Percentiles rank a stretch among this genome's conserved stretches.
phyloP scores from a whole-genome alignment of 2,113 vertebrate genomes.

The Melospiza melodia region DNA sequence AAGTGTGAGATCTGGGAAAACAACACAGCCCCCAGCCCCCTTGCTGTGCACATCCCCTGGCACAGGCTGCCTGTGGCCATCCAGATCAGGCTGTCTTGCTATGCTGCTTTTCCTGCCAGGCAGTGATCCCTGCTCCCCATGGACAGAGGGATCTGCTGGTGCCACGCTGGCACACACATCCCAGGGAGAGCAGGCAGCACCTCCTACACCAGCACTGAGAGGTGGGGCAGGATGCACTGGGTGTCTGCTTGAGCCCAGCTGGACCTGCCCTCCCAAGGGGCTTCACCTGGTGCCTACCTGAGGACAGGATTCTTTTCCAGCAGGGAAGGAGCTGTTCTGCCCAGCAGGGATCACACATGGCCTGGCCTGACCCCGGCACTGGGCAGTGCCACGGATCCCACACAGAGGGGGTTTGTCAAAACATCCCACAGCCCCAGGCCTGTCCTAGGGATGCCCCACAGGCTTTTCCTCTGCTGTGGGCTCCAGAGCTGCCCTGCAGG shows the following conservation, averaged over 20 bases:
- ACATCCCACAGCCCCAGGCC: not conserved
- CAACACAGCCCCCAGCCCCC: too few species aligned
- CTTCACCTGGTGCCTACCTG: not conserved
- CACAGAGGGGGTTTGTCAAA: accelerated
- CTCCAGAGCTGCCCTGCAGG: not conserved
- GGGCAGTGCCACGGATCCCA: not conserved
- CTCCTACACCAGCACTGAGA: accelerated
- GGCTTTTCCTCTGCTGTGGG: not conserved
- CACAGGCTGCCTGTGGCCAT: not conserved
- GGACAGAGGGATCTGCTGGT: not conserved
- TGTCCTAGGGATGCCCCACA: not conserved
- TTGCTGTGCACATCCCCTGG: not conserved
- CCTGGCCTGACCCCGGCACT: not conserved
- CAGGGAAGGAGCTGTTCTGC: not conserved
- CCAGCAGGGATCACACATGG: accelerated
- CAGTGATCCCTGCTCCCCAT: accelerated
- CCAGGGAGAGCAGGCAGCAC: not conserved
- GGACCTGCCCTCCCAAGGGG: not conserved
- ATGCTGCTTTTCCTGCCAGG: not conserved
- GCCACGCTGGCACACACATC: accelerated
- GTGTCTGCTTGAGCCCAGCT: not conserved
- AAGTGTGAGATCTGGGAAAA: not conserved
- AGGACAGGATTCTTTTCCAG: not conserved
- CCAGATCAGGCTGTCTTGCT: accelerated
- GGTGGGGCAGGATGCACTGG: not conserved